A percentile compares a stretch with the other conserved stretches of the same genome.
Conservation (phyloP, 2,797 vertebrate genomes). For the Tiaroga cobitis region DNA sequence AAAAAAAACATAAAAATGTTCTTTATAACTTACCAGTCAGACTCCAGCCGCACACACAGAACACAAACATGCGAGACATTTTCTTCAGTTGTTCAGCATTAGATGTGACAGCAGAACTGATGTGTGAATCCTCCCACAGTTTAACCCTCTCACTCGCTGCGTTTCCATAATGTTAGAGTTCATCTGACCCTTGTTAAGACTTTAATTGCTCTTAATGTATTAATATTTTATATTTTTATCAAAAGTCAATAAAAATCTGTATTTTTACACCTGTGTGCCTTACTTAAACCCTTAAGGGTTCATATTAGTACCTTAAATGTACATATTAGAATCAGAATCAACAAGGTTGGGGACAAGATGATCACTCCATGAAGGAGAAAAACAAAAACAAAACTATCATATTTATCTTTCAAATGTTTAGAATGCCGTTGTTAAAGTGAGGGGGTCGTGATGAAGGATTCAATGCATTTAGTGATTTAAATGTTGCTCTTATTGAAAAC, state of each 20-base stretch:
- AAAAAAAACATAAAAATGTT: neutral
- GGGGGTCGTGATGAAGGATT: too few species aligned
- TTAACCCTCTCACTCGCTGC: neutral
- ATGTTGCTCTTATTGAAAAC: too few species aligned
- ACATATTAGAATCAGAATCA: neutral
- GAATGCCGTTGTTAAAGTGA: rapidly evolving
- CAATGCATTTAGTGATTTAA: too few species aligned
- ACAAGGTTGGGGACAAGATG: too few species aligned
- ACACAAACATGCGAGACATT: neutral
- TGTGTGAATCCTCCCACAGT: neutral
- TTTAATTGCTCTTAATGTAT: too few species aligned
- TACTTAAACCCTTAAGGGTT: rapidly evolving
- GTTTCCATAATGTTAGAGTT: too few species aligned
- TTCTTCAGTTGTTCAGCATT: neutral
- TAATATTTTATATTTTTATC: too few species aligned
- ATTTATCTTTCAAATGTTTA: too few species aligned
- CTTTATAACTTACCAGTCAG: neutral
- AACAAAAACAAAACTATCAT: too few species aligned
- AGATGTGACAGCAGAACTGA: neutral
- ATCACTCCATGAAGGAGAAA: too few species aligned
- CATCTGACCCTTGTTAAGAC: too few species aligned
- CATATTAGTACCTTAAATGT: neutral
- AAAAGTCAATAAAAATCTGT: too few species aligned
- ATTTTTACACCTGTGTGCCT: neutral
- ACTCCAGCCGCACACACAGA: neutral